phyloP scores from a whole-genome alignment of 2,888 invertebrate genomes.

The Synergus gifuensis region DNA sequence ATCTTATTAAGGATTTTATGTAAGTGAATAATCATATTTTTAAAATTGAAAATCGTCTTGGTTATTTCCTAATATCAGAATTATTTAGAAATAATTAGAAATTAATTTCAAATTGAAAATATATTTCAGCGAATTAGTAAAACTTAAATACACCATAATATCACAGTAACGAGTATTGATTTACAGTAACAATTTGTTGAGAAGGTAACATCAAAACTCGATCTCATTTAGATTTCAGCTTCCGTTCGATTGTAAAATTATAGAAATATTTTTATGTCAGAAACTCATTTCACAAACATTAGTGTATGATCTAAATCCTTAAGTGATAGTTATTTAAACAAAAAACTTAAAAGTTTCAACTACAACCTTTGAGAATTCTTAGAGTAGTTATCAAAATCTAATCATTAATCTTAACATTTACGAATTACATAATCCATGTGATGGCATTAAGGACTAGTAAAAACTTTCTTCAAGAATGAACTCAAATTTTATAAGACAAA shows the following conservation, averaged over 20 bases:
- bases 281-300: neutral
- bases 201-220: conserved; percentile 17
- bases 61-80: neutral
- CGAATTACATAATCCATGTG: neutral
- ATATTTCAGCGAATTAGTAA: conserved; percentile 7
- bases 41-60: conserved; percentile 2
- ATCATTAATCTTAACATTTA: neutral
- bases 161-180: conserved; percentile 25
- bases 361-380: neutral
- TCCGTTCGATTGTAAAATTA: neutral
- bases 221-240: neutral
- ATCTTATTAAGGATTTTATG: conserved; percentile 14
- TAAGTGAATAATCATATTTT: conserved; percentile 36
- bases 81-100: neutral
- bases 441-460: neutral
- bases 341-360: neutral
- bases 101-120: conserved; percentile 22
- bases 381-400: neutral
- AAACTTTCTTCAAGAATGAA: neutral
- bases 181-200: neutral
- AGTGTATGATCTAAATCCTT: neutral
- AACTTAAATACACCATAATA: conserved; percentile 28
- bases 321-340: neutral
- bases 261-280: neutral
- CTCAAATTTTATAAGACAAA: neutral